Conservation (phyloP, 1,140 invertebrate genomes). For the Drosophila willistoni region DNA sequence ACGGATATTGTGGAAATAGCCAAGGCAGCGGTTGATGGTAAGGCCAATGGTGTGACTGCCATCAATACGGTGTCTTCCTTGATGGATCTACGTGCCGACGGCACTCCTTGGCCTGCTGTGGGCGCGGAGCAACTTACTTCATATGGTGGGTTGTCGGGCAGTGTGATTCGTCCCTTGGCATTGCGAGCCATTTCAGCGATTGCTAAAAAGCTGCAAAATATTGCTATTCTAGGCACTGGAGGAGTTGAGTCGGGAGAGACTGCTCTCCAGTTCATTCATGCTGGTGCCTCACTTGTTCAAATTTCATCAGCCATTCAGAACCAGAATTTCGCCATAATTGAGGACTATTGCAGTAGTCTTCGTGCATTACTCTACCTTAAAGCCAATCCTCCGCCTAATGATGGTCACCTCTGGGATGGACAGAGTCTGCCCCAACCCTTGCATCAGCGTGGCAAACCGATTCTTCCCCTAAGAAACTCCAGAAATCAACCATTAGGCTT, state of each 20-base stretch:
- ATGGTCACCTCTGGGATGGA: constrained; percentile 91
- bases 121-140: constrained; percentile 92
- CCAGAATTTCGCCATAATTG: constrained; percentile 97
- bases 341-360: constrained; percentile 95
- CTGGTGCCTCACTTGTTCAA: constrained; percentile 95
- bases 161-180: constrained; percentile 96
- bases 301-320: constrained; percentile 98
- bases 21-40: constrained; percentile 95
- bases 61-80: constrained; percentile 98
- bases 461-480: constrained; percentile 85
- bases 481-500: constrained; percentile 85
- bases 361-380: constrained; percentile 95
- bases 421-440: constrained; percentile 94
- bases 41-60: constrained; percentile 96
- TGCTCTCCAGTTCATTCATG: constrained; percentile 95
- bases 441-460: constrained; percentile 96
- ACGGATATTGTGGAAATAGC: constrained; percentile 90
- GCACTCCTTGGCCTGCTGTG: constrained; percentile 94
- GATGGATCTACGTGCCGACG: constrained; percentile 92
- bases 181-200: constrained; percentile 94
- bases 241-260: constrained; percentile 98
- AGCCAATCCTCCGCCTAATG: constrained; percentile 84
- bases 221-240: constrained; percentile 97
- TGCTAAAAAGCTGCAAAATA: constrained; percentile 91
- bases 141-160: constrained; percentile 97